Percentiles rank a stretch among this genome's conserved stretches.
Conservation (phyloP, 2,888 invertebrate species). For the Troides aeacus region DNA sequence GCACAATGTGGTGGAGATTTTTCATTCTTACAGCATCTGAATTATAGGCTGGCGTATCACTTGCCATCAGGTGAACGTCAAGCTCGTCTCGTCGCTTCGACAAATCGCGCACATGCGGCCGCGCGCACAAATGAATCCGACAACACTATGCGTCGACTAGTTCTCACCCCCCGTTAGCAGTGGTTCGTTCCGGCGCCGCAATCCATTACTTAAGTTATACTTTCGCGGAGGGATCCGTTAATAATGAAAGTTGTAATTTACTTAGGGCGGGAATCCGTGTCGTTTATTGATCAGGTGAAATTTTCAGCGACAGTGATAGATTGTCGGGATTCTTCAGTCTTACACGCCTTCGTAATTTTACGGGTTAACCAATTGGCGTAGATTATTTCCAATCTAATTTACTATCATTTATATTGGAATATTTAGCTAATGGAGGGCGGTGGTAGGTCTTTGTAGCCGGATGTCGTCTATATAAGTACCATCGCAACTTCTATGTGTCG, state of each 20-base stretch:
- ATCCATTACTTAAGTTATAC: conserved; percentile 32
- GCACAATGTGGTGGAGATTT: no score
- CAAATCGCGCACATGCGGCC: background rate
- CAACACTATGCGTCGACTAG: conserved; percentile 5
- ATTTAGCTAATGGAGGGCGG: no score
- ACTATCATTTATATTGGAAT: background rate
- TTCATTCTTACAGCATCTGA: no score
- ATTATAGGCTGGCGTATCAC: no score
- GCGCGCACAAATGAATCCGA: background rate
- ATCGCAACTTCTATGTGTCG: no score
- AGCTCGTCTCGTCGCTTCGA: no score
- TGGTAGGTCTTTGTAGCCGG: no score
- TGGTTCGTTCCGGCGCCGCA: conserved; percentile 43
- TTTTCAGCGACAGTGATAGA: conserved; percentile 68
- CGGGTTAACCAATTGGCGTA: conserved; percentile 5
- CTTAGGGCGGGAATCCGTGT: conserved; percentile 37
- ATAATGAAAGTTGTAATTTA: conserved; percentile 29
- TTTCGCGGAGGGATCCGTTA: conserved; percentile 29
- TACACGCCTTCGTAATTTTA: conserved; percentile 11
- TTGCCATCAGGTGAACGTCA: no score
- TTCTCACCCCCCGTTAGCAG: conserved; percentile 33
- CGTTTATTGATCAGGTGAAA: conserved; percentile 62
- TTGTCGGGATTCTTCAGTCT: conserved; percentile 33
- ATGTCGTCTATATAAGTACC: no score
- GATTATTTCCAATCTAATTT: background rate